Evolutionary conservation across 2,797 vertebrate species (phyloP).

Genomic region (Micropoecilia bifurca): DNA sequence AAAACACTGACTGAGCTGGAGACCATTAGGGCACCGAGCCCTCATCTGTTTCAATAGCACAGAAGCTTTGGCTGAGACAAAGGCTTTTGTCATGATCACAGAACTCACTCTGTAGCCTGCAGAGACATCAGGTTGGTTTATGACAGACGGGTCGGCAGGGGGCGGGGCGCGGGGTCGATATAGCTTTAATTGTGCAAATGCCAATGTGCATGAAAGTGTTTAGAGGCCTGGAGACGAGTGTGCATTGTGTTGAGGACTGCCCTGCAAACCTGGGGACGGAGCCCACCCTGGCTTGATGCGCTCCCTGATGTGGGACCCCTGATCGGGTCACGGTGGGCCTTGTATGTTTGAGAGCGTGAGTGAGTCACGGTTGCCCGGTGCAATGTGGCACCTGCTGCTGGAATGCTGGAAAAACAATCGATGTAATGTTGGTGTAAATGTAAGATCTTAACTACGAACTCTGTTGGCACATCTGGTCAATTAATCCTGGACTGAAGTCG

Average conservation of each 20-base stretch:
- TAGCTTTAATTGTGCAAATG: constrained; percentile 35
- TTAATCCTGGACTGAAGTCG: neutral
- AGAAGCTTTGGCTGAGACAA: constrained; percentile 60
- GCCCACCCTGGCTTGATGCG: constrained; percentile 29
- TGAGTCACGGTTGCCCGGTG: constrained; percentile 50
- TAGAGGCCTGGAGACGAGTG: constrained; percentile 19
- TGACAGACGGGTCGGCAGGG: constrained; percentile 72
- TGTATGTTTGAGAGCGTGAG: neutral
- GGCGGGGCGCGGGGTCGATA: constrained; percentile 20
- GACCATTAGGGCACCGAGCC: constrained; percentile 48
- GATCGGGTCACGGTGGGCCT: constrained; percentile 42
- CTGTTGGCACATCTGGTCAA: neutral
- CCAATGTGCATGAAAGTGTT: constrained; percentile 21
- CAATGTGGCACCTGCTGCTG: constrained; percentile 32
- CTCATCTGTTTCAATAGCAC: constrained; percentile 54
- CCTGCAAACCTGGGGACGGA: constrained; percentile 26
- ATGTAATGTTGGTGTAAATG: neutral
- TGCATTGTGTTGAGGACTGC: constrained; percentile 40
- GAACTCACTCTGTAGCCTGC: constrained; percentile 48
- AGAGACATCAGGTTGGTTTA: constrained; percentile 74
- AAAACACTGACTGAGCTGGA: constrained; percentile 56
- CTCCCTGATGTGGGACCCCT: constrained; percentile 57
- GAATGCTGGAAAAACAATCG: constrained; percentile 45
- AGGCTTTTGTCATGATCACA: constrained; percentile 69
- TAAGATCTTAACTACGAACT: neutral